phyloP scores from a whole-genome alignment of 2,113 vertebrate species.

The Okapia johnstoni region DNA sequence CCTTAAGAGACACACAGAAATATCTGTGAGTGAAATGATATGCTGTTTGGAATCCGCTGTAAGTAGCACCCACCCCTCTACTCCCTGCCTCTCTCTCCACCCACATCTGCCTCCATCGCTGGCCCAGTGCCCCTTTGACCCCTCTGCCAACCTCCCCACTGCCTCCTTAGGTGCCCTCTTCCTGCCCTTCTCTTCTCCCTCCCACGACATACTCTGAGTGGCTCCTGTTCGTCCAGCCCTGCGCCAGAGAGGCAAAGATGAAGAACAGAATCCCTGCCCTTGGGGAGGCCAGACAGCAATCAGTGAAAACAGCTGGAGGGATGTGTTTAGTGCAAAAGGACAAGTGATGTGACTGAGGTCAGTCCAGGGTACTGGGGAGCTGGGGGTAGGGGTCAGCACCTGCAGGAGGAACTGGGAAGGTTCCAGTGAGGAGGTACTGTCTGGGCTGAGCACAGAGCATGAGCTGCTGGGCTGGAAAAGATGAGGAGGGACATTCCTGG shows the following conservation, averaged over 20 bases:
- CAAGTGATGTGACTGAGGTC: neutral
- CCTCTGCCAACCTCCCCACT: neutral
- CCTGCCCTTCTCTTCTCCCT: neutral
- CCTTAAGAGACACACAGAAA: neutral
- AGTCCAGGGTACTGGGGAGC: neutral
- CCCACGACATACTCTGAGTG: neutral
- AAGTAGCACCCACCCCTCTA: neutral
- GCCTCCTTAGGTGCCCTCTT: neutral
- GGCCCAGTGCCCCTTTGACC: neutral
- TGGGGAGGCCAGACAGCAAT: neutral
- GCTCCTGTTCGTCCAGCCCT: neutral
- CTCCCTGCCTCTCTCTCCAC: no score
- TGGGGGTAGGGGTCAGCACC: rapidly evolving
- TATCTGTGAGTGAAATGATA: neutral
- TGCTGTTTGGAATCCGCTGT: neutral
- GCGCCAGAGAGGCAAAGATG: neutral
- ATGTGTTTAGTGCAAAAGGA: neutral
- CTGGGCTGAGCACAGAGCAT: neutral
- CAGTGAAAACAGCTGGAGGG: neutral
- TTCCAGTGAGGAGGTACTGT: neutral
- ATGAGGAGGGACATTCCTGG: rapidly evolving
- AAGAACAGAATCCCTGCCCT: neutral
- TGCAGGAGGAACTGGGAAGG: neutral
- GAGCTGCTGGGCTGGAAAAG: neutral
- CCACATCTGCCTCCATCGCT: neutral